These are phyloP conservation scores for Gnatocerus cornutus DNA, from an alignment of 2,888 invertebrate genomes.

Conservation along the genomic window DNA sequence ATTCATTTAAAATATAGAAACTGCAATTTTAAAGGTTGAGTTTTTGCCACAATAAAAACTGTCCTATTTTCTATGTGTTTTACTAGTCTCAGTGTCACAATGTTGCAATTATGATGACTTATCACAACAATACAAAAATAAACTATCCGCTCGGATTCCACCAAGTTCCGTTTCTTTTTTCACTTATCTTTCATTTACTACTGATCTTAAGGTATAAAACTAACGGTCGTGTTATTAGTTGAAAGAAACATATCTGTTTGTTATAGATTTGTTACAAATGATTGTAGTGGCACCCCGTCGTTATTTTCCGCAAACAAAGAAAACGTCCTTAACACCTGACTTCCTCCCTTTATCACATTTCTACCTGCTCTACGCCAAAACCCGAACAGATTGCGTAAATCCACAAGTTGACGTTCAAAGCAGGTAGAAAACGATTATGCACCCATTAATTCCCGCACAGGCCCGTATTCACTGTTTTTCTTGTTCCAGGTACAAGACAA, in stretches of 20 bases:
- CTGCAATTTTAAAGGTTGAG: no score
- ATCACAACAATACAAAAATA: no score
- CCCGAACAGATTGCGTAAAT: conserved; percentile 53
- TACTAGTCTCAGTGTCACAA: no score
- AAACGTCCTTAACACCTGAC: conserved; percentile 57
- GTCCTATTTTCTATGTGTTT: no score
- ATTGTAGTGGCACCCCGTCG: conserved; percentile 52
- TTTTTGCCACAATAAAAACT: no score
- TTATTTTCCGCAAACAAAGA: conserved; percentile 56
- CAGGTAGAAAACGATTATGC: conserved; percentile 50
- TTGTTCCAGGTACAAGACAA: conserved; percentile 75
- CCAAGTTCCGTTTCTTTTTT: no score
- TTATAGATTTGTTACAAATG: conserved; percentile 47
- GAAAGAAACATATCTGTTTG: conserved; percentile 46
- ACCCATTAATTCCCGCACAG: conserved; percentile 27
- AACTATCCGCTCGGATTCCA: no score
- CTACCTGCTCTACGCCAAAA: conserved; percentile 47
- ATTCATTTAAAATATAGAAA: no score
- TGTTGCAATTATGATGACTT: no score
- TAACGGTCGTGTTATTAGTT: conserved; percentile 24
- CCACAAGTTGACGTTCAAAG: conserved; percentile 44
- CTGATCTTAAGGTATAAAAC: conserved; percentile 2
- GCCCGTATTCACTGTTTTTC: conserved; percentile 19
- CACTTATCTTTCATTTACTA: no score
- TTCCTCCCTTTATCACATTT: conserved; percentile 49